Evolutionary conservation across 2,888 invertebrate species (phyloP), one percentile per base, ranked within the genome.

Genomic region (Bhutanitis thaidina): DNA sequence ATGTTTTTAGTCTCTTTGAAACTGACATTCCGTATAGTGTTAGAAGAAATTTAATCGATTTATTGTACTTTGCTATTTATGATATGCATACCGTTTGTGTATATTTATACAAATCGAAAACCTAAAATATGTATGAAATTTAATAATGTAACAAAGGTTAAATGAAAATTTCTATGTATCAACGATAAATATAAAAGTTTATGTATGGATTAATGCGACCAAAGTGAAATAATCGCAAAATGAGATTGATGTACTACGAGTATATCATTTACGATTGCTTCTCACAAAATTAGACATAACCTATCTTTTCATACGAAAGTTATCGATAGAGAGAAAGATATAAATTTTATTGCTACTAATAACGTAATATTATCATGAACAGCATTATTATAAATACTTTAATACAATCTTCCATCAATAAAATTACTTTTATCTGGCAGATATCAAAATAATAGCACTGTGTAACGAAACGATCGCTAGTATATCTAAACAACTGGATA

Each of bases 401-500:
- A 48, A 52, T 52, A 41, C 49, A 53, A 53, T 49, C 46, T 47
- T 27, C 39, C 47, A 52, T 52, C 52, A 52, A 48, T 52, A 47
- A 52, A 52, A 43, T 52, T 46, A 54, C 47, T 37, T 9, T 39
- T 51, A 54, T 44, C 49, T 29, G 43, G 39, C 12, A 49, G 43
- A 47, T 47, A 52, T 52, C 38, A 43, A 52, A 47, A 52, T 55
- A 58, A 53, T 53, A 43, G 45, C 53, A 52, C 27, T 37, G 43
- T 41, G 16, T 46, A 52, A 54, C 43, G 48, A 44, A 43, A 41
- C 39, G 44, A 39, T 38, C 44, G 34, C 49, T 46, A 56, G 57
- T 55, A 54, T 41, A 59, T 54, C 57, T 58, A 52, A 61, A 58
- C 55, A 61, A 58, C 54, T 48, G 60, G 59, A 41, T 40, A 27